These are phyloP conservation scores for Trachymyrmex cornetzi DNA, from an alignment of 1,140 invertebrate species.

Conservation along the genomic window DNA sequence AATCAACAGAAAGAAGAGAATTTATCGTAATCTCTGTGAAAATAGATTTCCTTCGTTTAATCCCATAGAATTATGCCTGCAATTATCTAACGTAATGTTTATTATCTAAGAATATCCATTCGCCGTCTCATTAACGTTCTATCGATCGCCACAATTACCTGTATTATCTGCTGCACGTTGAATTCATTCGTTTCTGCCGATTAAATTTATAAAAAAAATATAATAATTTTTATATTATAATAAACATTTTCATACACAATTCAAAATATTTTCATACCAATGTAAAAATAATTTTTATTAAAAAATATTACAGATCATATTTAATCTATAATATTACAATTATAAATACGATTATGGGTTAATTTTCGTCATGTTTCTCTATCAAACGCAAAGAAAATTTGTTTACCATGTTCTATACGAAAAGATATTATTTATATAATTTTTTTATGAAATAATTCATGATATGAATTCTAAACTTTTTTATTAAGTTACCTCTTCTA, in stretches of 20 bases:
- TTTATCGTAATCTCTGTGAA: neutral
- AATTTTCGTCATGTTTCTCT: neutral
- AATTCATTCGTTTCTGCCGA: neutral
- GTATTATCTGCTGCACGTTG: neutral
- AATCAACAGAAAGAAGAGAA: neutral
- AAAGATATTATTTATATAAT: neutral
- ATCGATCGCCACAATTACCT: neutral
- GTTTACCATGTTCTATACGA: neutral
- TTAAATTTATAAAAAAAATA: neutral
- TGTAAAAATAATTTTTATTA: neutral
- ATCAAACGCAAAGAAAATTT: slow-evolving; percentile 1
- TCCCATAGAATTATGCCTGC: neutral
- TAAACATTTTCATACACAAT: neutral
- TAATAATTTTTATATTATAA: neutral
- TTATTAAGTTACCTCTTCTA: neutral
- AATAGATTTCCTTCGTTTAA: neutral
- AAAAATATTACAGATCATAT: slow-evolving; percentile 3
- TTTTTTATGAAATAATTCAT: neutral
- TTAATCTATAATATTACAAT: slow-evolving; percentile 16
- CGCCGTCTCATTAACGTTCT: neutral
- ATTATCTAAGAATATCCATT: slow-evolving; percentile 1
- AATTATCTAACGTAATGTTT: slow-evolving; percentile 16
- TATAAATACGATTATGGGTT: neutral
- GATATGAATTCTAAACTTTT: no score
- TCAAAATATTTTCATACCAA: neutral